phyloP scores from a whole-genome alignment of 2,888 invertebrate species.

The Drosophila melanosoma region DNA sequence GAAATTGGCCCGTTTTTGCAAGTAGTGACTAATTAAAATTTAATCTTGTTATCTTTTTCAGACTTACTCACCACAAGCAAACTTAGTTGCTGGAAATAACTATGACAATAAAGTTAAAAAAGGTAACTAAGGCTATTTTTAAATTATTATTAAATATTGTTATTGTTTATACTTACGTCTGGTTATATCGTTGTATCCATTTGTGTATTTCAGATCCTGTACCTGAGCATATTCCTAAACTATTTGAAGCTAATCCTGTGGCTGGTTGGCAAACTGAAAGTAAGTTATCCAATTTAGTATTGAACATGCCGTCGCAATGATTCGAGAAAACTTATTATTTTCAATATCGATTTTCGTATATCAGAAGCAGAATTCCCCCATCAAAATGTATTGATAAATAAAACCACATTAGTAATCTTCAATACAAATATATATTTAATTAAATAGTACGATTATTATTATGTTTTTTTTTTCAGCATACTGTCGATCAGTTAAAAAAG shows the following conservation, averaged over 20 bases:
- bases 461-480: slow-evolving; percentile 38
- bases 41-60: background rate
- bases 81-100: slow-evolving; percentile 29
- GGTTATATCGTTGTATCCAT: background rate
- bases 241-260: slow-evolving; percentile 36
- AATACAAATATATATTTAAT: slow-evolving; percentile 5
- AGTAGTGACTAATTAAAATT: background rate
- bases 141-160: background rate
- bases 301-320: background rate
- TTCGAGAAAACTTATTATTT: background rate
- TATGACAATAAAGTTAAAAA: slow-evolving; percentile 36
- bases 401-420: slow-evolving; percentile 7
- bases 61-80: slow-evolving; percentile 44
- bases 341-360: background rate
- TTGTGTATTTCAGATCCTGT: slow-evolving; percentile 24
- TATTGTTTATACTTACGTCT: background rate
- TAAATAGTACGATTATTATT: slow-evolving; percentile 1
- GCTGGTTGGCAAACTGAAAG: slow-evolving; percentile 45
- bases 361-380: background rate
- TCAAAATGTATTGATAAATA: background rate
- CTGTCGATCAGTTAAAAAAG: slow-evolving; percentile 49
- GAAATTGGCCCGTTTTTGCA: background rate
- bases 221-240: slow-evolving; percentile 40
- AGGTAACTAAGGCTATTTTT: slow-evolving; percentile 23
- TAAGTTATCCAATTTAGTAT: slow-evolving; percentile 9